Evolutionary conservation across 2,113 vertebrate species (phyloP).

Genomic region (Campylorhamphus procurvoides): DNA sequence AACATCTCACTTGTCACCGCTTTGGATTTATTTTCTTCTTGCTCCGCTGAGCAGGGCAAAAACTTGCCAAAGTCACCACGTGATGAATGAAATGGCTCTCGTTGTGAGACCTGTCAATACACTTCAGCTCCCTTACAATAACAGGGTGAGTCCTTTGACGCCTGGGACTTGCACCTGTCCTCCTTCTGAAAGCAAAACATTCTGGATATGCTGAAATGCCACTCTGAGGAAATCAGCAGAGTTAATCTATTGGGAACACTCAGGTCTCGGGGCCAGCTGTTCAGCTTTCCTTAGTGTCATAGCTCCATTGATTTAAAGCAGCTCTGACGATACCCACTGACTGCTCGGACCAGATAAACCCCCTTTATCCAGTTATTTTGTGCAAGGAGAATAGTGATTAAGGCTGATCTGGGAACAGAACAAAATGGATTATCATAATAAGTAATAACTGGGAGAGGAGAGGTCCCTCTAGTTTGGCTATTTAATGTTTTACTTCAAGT

Average conservation of each 20-base stretch:
- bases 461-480: neutral
- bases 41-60: slow-evolving; percentile 21
- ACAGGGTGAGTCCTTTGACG: neutral
- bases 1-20: neutral
- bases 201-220: slow-evolving; percentile 13
- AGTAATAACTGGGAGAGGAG: neutral
- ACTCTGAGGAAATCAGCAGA: neutral
- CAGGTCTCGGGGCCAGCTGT: slow-evolving; percentile 18
- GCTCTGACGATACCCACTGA: neutral
- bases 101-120: slow-evolving; percentile 15
- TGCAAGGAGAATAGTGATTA: neutral
- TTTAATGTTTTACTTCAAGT: neutral
- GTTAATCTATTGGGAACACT: neutral
- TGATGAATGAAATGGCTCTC: slow-evolving; percentile 5
- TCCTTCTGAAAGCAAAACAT: slow-evolving; percentile 8
- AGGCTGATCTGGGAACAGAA: slow-evolving; percentile 6
- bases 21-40: neutral
- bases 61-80: slow-evolving; percentile 19
- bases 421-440: slow-evolving; percentile 2
- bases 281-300: neutral
- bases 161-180: neutral
- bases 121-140: neutral
- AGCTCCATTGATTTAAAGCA: neutral
- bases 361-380: neutral
- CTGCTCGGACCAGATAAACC: neutral